Evolutionary conservation across 2,113 vertebrate species (phyloP), one percentile per base, ranked within the genome.

Genomic region (Brachypodius melanocephalos): DNA sequence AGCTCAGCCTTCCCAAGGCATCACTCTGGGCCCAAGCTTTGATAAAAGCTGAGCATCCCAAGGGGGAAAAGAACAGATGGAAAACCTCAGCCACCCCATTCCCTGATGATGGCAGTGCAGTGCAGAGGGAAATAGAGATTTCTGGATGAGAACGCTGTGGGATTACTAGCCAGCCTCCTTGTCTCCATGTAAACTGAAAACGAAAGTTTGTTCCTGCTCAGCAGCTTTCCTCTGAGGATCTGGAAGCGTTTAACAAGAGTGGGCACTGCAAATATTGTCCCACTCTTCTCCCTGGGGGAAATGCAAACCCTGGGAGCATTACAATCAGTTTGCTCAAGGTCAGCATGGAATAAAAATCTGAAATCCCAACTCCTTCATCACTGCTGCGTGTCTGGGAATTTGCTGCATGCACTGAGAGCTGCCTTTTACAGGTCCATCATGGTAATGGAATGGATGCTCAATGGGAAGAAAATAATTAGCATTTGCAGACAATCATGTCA

Each of bases 381-480:
- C 61, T 84, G 68, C 36, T 84, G 11, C 1, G 0, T 95, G 78
- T 63, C 45, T 88, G 90, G 91, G 92, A 97, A 81, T 91, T 88
- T 74, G 59, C 21, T 75, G 17, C 43, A 6, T 32, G 61, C 29
- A 10, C 22, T 5, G 48, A 51, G 71, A 84, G 48, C 83, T 96
- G 13, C 3, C 40, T 96, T 68, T 84, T 57, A 67, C 2, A 40
- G 74, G 82, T 88, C 57, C 2, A 0, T 86, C 68, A 26, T 78
- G 65, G 58, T 81, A 95, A 91, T 90, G 59, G 88, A 73, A 87
- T 81, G 72, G 66, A 72, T 69, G 57, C 71, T 92, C 92, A 88
- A 68, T 76, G 85, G 82, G 90, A 97, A 94, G 91, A 94, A 94
- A 91, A 96, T 79, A 93, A 93, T 91, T 92, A 94, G 59, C 82